These are phyloP conservation scores for Calephelis nemesis DNA, from an alignment of 1,140 invertebrate genomes.

Conservation along the genomic window DNA sequence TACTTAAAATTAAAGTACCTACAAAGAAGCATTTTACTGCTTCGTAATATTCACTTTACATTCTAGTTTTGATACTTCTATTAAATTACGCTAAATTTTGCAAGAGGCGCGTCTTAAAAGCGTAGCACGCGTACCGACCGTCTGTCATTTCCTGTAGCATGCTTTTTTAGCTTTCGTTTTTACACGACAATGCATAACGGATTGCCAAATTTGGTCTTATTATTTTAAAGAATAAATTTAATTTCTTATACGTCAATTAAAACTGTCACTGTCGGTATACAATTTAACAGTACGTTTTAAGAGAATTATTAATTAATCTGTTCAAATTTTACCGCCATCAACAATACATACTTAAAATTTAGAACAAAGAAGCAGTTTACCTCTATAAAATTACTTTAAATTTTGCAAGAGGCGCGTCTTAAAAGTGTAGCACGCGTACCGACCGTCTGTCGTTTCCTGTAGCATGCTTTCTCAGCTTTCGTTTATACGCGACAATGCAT, in stretches of 20 bases:
- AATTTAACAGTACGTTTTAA: conserved; percentile 5
- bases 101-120: conserved; percentile 10
- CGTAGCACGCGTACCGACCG: conserved; percentile 39
- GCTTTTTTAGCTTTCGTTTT: conserved; percentile 35
- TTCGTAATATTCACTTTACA: conserved; percentile 7
- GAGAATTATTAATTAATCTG: conserved; percentile 18
- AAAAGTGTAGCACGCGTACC: conserved; percentile 35
- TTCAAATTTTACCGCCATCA: conserved; percentile 50
- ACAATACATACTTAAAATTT: conserved; percentile 46
- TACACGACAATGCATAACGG: conserved; percentile 30
- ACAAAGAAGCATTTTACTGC: conserved; percentile 37
- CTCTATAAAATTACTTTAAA: conserved; percentile 6
- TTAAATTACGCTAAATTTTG: conserved; percentile 8
- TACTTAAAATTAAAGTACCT: conserved; percentile 43
- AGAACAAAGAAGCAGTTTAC: conserved; percentile 39
- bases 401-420: conserved; percentile 5
- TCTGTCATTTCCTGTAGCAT: conserved; percentile 62
- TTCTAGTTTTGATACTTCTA: conserved; percentile 6
- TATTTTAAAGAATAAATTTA: conserved; percentile 39
- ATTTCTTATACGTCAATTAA: conserved; percentile 37
- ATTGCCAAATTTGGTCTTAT: background rate
- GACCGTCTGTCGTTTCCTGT: conserved; percentile 62
- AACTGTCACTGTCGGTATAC: conserved; percentile 5
- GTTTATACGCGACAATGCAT: conserved; percentile 35
- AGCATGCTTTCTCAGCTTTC: conserved; percentile 36